Conservation (phyloP, 2,888 invertebrate genomes). For the Tetropium fuscum region DNA sequence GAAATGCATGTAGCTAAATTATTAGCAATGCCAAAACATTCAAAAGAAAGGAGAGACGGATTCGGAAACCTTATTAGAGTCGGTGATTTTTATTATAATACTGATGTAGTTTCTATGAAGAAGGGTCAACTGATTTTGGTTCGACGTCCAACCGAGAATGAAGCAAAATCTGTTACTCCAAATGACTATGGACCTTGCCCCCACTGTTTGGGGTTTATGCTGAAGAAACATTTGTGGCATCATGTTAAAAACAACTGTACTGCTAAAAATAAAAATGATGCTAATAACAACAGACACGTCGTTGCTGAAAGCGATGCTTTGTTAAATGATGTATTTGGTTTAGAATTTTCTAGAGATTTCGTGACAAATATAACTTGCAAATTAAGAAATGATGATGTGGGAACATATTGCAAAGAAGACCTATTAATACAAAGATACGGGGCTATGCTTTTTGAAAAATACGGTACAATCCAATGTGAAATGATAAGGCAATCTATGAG, state of each 20-base stretch:
- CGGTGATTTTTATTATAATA: background rate
- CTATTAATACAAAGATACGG: constrained; percentile 22
- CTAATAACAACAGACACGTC: too few relatives aligned
- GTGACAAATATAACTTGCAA: background rate
- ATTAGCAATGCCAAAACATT: background rate
- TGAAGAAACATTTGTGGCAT: too few relatives aligned
- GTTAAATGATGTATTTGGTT: background rate
- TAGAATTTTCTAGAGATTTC: background rate
- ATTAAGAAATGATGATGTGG: background rate
- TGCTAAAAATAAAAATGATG: too few relatives aligned
- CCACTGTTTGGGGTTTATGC: too few relatives aligned
- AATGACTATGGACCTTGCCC: constrained; percentile 16
- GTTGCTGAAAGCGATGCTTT: background rate
- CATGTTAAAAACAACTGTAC: too few relatives aligned
- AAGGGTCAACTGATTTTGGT: background rate
- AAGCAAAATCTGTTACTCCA: background rate
- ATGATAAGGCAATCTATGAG: constrained; percentile 26
- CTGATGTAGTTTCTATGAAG: background rate
- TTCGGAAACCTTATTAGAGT: background rate
- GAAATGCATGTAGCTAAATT: background rate
- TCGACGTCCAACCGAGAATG: background rate
- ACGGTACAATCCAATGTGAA: constrained; percentile 25
- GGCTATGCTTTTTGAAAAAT: constrained; percentile 22
- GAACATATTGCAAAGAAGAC: background rate
- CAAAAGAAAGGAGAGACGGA: constrained; percentile 13